phyloP scores from a whole-genome alignment of 2,888 invertebrate genomes.

The Malthinus flaveolus region DNA sequence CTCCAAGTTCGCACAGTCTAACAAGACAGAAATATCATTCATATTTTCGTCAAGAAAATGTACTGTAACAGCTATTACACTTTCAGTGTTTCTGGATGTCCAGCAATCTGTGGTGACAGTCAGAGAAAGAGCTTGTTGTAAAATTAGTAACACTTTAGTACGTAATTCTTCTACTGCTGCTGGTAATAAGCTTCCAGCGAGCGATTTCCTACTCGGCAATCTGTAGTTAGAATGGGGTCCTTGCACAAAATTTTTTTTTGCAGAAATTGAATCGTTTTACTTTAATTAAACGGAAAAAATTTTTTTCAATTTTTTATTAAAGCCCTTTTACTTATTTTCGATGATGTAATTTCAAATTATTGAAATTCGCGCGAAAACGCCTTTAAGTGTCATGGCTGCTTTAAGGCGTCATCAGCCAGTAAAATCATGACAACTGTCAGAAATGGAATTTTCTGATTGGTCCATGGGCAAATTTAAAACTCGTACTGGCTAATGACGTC shows the following conservation, averaged over 20 bases:
- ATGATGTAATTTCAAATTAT: too few species aligned
- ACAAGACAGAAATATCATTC: not conserved
- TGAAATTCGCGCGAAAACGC: too few species aligned
- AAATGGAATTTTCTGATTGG: too few species aligned
- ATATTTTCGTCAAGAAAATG: not conserved
- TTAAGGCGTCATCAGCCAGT: too few species aligned
- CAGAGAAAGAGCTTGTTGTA: not conserved
- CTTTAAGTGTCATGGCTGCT: too few species aligned
- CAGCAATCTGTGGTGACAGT: slow-evolving; percentile 21
- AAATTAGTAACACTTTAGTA: not conserved
- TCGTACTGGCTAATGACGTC: too few species aligned
- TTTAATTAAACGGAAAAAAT: too few species aligned
- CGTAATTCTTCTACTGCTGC: not conserved
- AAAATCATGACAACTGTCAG: too few species aligned
- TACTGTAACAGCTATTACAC: not conserved
- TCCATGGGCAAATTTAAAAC: too few species aligned
- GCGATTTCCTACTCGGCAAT: not conserved
- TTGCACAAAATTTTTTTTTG: not conserved
- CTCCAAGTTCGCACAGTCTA: not conserved
- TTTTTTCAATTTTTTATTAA: too few species aligned
- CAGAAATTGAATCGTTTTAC: too few species aligned
- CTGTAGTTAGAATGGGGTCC: not conserved
- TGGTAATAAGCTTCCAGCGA: not conserved
- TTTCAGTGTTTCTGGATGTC: slow-evolving; percentile 1
- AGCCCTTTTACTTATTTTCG: too few species aligned